Base-by-base conservation (phyloP, 2,113 vertebrate genomes). In the Rhadina sibilatrix region DNA sequence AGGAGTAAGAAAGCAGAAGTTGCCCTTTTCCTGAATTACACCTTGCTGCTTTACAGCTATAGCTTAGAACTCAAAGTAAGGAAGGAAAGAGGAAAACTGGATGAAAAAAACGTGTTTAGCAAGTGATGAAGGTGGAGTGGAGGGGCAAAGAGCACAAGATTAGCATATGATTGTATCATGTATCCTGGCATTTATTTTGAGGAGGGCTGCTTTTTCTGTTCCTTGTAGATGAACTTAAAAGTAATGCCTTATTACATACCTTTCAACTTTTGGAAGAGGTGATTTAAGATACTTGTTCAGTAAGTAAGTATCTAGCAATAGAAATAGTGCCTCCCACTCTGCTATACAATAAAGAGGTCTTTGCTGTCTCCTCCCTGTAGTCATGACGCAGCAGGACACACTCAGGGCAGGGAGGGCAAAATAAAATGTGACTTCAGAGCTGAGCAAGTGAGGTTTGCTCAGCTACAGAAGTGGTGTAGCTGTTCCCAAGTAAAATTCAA, bases 141-240 rank as follows among this genome's bases (percentile, higher is more conserved):
- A 13, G 1, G 9, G 7, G 14, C 3, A 9, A 52, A 47, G 72
- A 57, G 35, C 1, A 4, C 18, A 82, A 35, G 40, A 68, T 53
- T 33, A 81, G 11, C 2, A 1, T 16, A 27, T 5, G 11, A 15
- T 4, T 74, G 6, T 47, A 52, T 44, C 11, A 5, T 0, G 1
- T 47, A 57, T 44, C 68, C 53, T 47, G 27, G 52, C 27, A 64
- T 47, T 50, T 52, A 68, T 38, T 79, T 20, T 37, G 44, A 92
- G 30, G 35, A 71, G 15, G 1, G 1, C 33, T 72, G 49, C n/a
- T 72, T 57, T 8, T 86, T 77, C 63, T 49, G 28, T 15, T 31
- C 54, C 46, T 54, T 21, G 40, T 14, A 59, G 37, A 35, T 16
- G 4, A 83, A 40, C 38, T 70, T 88, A 2, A 82, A 82, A 75